Percentiles rank a stretch among this genome's conserved stretches.
Evolutionary conservation across 1,140 invertebrate species (phyloP).

Genomic region (Triops cancriformis): DNA sequence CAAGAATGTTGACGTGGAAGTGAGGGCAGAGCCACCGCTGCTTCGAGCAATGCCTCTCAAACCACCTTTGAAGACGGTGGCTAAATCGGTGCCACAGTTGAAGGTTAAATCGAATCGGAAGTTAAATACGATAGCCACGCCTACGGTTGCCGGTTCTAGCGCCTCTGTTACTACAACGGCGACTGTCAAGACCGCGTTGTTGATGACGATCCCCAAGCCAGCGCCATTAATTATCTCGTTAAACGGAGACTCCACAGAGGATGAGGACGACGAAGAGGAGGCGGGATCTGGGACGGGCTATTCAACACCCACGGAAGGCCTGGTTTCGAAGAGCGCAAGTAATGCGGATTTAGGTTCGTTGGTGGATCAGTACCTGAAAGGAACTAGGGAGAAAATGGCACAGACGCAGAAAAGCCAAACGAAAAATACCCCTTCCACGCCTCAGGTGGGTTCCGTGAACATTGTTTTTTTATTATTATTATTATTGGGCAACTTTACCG

Average conservation of each 20-base stretch:
- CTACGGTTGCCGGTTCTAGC: neutral
- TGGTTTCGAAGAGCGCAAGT: neutral
- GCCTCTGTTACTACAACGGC: neutral
- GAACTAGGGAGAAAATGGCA: neutral
- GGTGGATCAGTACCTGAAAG: neutral
- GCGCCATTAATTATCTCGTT: neutral
- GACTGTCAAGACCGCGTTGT: neutral
- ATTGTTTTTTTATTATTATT: neutral
- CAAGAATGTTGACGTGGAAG: no score
- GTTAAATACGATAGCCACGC: neutral
- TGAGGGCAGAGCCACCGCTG: no score
- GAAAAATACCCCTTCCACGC: neutral
- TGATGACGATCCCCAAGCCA: neutral
- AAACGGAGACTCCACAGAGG: neutral
- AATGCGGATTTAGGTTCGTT: neutral
- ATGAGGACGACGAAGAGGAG: neutral
- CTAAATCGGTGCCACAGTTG: no score
- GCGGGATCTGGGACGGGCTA: neutral
- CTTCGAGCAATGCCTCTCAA: no score
- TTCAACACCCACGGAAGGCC: neutral
- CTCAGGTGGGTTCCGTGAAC: neutral
- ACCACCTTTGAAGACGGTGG: no score
- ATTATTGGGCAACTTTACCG: no score
- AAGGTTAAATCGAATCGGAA: no score
- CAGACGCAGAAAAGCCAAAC: neutral